A percentile compares a stretch with the other conserved stretches of the same genome.
Evolutionary conservation across 2,797 vertebrate genomes (phyloP).

Genomic region (Sebastes diaconus): DNA sequence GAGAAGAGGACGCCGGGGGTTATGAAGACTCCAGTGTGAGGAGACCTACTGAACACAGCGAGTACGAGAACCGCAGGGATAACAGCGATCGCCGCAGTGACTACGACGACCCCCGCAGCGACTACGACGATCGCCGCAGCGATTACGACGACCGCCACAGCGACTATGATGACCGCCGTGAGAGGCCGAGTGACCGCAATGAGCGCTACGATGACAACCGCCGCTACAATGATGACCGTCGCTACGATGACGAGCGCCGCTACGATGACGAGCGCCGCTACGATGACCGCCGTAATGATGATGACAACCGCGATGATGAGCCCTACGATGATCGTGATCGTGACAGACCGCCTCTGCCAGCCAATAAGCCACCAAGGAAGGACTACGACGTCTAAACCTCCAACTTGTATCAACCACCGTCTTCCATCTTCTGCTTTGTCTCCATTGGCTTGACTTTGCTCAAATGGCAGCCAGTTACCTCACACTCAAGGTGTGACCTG

Average conservation of each 20-base stretch:
- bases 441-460: not conserved
- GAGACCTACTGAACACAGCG: not conserved
- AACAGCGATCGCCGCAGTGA: slow-evolving; percentile 5
- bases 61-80: not conserved
- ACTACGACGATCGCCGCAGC: slow-evolving; percentile 37
- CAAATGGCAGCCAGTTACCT: not conserved
- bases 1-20: not conserved
- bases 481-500: not conserved
- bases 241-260: slow-evolving; percentile 8
- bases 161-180: slow-evolving; percentile 33
- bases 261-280: slow-evolving; percentile 20
- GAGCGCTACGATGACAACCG: slow-evolving; percentile 27
- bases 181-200: slow-evolving; percentile 25
- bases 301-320: slow-evolving; percentile 48
- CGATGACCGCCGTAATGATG: slow-evolving; percentile 6
- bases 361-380: slow-evolving; percentile 59
- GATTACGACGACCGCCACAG: slow-evolving; percentile 33
- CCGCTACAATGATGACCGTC: slow-evolving; percentile 16
- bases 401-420: not conserved
- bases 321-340: slow-evolving; percentile 44
- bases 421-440: not conserved
- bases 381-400: slow-evolving; percentile 32
- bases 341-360: slow-evolving; percentile 53
- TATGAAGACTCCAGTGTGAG: slow-evolving; percentile 9
- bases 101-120: slow-evolving; percentile 28